These are phyloP conservation scores for Artemia franciscana DNA, from an alignment of 1,140 invertebrate species.

Conservation along the genomic window DNA sequence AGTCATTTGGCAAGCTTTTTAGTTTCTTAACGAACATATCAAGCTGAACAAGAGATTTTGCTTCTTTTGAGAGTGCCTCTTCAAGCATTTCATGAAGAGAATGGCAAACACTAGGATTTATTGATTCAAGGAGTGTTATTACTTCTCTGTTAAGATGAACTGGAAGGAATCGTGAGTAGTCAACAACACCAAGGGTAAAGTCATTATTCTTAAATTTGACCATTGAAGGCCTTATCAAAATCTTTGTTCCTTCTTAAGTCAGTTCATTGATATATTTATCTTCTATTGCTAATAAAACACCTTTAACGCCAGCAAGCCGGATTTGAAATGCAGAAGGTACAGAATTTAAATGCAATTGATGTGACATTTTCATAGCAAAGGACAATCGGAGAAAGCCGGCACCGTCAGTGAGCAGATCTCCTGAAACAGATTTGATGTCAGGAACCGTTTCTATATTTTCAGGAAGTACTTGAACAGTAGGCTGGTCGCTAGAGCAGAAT, in stretches of 20 bases:
- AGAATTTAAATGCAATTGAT: too few relatives aligned
- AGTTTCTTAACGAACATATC: neutral
- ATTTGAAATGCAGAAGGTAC: too few relatives aligned
- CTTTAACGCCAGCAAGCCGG: too few relatives aligned
- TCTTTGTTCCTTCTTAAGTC: neutral
- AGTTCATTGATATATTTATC: neutral
- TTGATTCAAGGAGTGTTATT: constrained; percentile 1
- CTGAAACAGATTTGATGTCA: too few relatives aligned
- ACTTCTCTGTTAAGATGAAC: neutral
- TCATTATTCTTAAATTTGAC: neutral
- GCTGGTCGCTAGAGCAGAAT: too few relatives aligned
- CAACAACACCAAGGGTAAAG: neutral
- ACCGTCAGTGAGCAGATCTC: too few relatives aligned
- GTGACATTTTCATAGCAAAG: too few relatives aligned
- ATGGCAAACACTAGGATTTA: neutral
- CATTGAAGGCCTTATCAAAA: neutral
- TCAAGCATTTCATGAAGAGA: neutral
- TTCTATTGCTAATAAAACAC: neutral
- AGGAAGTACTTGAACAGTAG: too few relatives aligned
- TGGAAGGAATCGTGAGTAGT: neutral
- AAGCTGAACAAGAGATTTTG: neutral
- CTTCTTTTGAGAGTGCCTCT: neutral
- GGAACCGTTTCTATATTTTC: too few relatives aligned
- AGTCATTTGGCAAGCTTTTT: neutral
- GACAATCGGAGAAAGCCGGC: too few relatives aligned